These are phyloP conservation scores for Archaeoteleia sp. DNA, from an alignment of 2,888 invertebrate species.

Conservation along the genomic window DNA sequence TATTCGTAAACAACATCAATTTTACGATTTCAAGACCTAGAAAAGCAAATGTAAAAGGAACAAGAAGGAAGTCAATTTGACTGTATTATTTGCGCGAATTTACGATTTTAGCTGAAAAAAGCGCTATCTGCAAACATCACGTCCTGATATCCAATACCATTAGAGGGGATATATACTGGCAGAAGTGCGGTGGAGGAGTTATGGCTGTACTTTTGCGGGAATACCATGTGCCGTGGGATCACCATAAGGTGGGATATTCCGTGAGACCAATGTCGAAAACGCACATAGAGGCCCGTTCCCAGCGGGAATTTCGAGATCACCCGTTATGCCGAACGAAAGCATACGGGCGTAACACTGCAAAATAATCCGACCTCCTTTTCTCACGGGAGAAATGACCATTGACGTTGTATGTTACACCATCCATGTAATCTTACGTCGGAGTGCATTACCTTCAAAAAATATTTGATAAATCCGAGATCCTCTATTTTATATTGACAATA, in stretches of 20 bases:
- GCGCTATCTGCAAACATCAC: constrained; percentile 42
- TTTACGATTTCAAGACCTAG: no score
- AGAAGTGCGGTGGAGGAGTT: constrained; percentile 67
- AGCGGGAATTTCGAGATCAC: constrained; percentile 69
- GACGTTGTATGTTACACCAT: constrained; percentile 33
- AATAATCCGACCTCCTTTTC: constrained; percentile 52
- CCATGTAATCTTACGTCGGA: constrained; percentile 44
- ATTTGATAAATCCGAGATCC: constrained; percentile 21
- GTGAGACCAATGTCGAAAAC: constrained; percentile 64
- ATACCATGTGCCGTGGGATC: constrained; percentile 70
- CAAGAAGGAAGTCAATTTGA: constrained; percentile 21
- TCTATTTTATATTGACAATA: no score
- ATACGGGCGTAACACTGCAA: constrained; percentile 50
- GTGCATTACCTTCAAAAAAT: constrained; percentile 35
- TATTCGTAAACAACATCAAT: no score
- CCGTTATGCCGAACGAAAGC: constrained; percentile 63
- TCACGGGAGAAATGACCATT: constrained; percentile 62
- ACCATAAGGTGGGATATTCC: constrained; percentile 74
- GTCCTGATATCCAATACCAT: constrained; percentile 68
- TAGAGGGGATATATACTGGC: constrained; percentile 57
- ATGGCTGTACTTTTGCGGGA: constrained; percentile 64
- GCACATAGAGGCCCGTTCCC: constrained; percentile 56
- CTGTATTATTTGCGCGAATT: constrained; percentile 37
- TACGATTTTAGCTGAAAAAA: constrained; percentile 30
- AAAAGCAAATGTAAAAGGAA: neutral